phyloP scores from a whole-genome alignment of 2,797 vertebrate genomes.

The Macropodus opercularis region DNA sequence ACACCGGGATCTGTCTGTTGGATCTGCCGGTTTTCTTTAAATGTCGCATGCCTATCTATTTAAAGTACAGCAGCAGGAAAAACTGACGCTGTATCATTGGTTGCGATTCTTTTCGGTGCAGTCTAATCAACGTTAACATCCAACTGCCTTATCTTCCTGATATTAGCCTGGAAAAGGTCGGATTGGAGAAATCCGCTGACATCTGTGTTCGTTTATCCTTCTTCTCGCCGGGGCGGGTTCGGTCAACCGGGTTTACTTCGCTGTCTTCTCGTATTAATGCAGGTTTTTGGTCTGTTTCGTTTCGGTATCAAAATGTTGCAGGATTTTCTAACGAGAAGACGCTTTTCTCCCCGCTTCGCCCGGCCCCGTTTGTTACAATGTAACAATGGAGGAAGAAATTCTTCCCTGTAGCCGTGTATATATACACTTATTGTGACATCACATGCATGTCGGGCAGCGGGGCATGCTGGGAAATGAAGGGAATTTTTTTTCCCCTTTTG shows the following conservation, averaged over 20 bases:
- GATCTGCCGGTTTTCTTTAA: slow-evolving; percentile 54
- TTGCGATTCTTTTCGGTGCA: slow-evolving; percentile 44
- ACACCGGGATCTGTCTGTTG: slow-evolving; percentile 19
- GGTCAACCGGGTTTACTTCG: slow-evolving; percentile 47
- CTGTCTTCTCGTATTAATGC: slow-evolving; percentile 47
- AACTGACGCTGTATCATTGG: slow-evolving; percentile 54
- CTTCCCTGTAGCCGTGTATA: slow-evolving; percentile 72
- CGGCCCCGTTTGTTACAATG: slow-evolving; percentile 80
- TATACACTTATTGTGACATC: slow-evolving; percentile 81
- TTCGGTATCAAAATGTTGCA: slow-evolving; percentile 46
- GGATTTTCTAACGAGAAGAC: slow-evolving; percentile 55
- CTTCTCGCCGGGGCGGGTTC: slow-evolving; percentile 69
- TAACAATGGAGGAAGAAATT: slow-evolving; percentile 85
- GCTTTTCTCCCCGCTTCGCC: slow-evolving; percentile 60
- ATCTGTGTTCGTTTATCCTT: slow-evolving; percentile 71
- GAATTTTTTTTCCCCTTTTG: not conserved
- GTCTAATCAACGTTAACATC: slow-evolving; percentile 35
- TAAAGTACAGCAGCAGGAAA: slow-evolving; percentile 65
- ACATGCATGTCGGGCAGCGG: slow-evolving; percentile 45
- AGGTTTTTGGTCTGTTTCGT: slow-evolving; percentile 8
- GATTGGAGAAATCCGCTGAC: slow-evolving; percentile 73
- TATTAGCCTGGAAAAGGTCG: slow-evolving; percentile 44
- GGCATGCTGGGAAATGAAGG: slow-evolving; percentile 76
- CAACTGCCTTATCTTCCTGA: slow-evolving; percentile 56
- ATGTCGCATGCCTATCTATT: slow-evolving; percentile 67